A percentile compares a stretch with the other conserved stretches of the same genome.
phyloP scores from a whole-genome alignment of 2,888 invertebrate species.

The Dascillus cervinus region DNA sequence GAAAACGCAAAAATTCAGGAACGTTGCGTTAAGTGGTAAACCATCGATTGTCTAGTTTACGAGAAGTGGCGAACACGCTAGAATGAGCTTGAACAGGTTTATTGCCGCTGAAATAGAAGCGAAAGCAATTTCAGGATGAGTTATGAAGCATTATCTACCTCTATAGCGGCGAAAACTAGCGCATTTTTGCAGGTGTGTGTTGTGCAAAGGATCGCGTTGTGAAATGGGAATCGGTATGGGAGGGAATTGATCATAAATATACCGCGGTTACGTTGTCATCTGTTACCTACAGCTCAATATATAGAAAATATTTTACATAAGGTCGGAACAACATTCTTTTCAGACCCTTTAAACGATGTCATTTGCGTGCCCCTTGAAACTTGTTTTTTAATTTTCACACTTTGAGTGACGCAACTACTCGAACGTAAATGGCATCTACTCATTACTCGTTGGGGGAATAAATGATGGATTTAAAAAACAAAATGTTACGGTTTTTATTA shows the following conservation, averaged over 20 bases:
- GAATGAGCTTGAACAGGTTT: conserved; percentile 38
- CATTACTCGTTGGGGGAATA: no score
- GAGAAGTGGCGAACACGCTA: conserved; percentile 31
- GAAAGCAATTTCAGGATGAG: conserved; percentile 42
- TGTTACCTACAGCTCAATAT: conserved; percentile 40
- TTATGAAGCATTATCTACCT: conserved; percentile 44
- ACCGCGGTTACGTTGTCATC: conserved; percentile 42
- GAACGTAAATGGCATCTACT: no score
- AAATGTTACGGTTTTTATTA: no score
- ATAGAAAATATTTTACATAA: no score
- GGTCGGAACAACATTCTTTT: no score
- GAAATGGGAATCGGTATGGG: conserved; percentile 31
- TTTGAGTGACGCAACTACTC: no score
- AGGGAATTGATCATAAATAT: conserved; percentile 43
- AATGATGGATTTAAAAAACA: no score
- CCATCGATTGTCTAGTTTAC: conserved; percentile 31
- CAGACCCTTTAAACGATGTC: no score
- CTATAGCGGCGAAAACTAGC: conserved; percentile 39
- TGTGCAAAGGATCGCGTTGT: conserved; percentile 32
- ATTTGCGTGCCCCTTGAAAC: no score
- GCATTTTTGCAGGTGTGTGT: conserved; percentile 44
- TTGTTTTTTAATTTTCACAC: no score
- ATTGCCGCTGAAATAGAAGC: conserved; percentile 42
- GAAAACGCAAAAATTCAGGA: conserved; percentile 11
- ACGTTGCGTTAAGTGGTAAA: conserved; percentile 18